Evolutionary conservation across 2,888 invertebrate genomes (phyloP), one percentile per base, ranked within the genome.

Genomic region (Euplexia lucipara): DNA sequence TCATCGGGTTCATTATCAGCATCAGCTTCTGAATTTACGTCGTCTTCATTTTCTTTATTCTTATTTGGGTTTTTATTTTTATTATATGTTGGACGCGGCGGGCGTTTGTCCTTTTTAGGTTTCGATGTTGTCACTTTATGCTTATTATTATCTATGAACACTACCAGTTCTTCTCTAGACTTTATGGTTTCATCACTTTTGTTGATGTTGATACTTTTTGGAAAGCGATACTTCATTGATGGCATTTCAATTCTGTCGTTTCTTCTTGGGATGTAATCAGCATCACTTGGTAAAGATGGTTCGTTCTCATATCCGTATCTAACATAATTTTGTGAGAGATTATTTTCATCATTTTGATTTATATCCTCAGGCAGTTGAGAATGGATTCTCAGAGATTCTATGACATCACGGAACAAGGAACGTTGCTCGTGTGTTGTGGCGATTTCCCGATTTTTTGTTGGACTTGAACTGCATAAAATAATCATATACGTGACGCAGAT

Each of bases 191-290:
- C 76, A 30, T 83, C 75, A n/a, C 76, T 83, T 2, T 81, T 80
- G 26, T 88, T 89, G 0, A 70, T 39, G 1, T 79, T 77, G 0
- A 93, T 60, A 48, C 85, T 91, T 86, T 94, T 95, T 0, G 94
- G 93, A 10, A 92, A 91, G 7, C 95, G 87, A 68, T 93, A 92
- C 75, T 93, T 93, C 4, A 92, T 74, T 14, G 91, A 74, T 0
- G 94, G 94, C 91, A 92, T 91, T 88, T 92, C 95, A 20, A 94
- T 88, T 83, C 95, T 88, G 37, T 94, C 95, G 51, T 95, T 95
- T 83, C 94, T 88, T 83, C 95, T 82, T 1, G 94, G 95, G 18
- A 91, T 83, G 22, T 91, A 93, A 16, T 92, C 91, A 0, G 87
- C 78, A 53, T 93, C 94, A 34, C 88, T 90, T 2, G 92, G 91